phyloP scores from a whole-genome alignment of 1,140 invertebrate genomes.

The Carcinoscorpius rotundicauda region DNA sequence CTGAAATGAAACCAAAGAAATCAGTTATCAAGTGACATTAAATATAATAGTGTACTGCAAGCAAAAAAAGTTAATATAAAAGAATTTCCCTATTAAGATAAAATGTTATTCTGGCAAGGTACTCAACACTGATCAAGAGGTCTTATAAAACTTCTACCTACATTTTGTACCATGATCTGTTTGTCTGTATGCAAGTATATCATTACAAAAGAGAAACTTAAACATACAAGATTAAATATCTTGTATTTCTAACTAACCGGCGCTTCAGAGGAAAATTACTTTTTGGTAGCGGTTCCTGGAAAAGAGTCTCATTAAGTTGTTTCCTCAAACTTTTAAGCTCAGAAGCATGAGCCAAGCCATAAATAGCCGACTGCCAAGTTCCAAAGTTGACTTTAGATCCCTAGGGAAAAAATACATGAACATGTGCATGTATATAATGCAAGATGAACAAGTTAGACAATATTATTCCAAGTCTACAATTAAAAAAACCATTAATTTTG shows the following conservation, averaged over 20 bases:
- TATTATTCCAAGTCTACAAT: neutral
- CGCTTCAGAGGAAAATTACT: neutral
- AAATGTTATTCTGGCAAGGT: no score
- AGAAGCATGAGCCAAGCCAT: slow-evolving; percentile 49
- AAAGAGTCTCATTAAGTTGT: slow-evolving; percentile 29
- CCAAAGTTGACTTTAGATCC: slow-evolving; percentile 47
- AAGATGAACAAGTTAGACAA: neutral
- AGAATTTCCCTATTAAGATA: no score
- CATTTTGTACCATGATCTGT: no score
- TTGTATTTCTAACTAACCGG: neutral
- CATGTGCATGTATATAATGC: neutral
- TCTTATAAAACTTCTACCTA: no score
- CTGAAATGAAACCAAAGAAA: slow-evolving; percentile 29
- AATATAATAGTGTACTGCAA: no score
- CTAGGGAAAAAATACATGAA: slow-evolving; percentile 19
- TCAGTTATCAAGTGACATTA: no score
- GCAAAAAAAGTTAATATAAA: no score
- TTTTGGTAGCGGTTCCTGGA: slow-evolving; percentile 6
- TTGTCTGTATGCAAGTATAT: no score
- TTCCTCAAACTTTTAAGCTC: slow-evolving; percentile 42
- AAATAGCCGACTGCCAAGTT: slow-evolving; percentile 67
- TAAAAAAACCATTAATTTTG: slow-evolving; percentile 1
- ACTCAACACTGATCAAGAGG: no score
- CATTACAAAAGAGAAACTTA: no score
- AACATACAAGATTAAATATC: neutral